Conservation (phyloP, 2,888 invertebrate genomes). For the Lacanobia oleracea region DNA sequence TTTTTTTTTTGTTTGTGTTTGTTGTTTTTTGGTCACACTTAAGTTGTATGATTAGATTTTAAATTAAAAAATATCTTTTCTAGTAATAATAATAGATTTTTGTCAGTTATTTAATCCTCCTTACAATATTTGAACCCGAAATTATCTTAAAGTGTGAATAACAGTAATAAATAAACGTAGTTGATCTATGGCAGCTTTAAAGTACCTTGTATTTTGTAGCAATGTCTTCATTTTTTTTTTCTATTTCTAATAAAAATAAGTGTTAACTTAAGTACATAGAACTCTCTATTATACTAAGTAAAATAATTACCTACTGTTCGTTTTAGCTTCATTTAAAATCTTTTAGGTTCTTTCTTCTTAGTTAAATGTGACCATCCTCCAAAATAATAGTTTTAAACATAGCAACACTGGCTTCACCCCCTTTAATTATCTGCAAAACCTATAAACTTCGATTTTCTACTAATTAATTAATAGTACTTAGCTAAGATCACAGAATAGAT, state of each 20-base stretch:
- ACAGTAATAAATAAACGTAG: background rate
- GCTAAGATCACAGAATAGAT: conserved; percentile 66
- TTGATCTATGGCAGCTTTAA: conserved; percentile 3
- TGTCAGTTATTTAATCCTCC: background rate
- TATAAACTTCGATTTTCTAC: conserved; percentile 56
- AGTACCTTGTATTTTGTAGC: conserved; percentile 1
- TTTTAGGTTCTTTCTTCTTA: conserved; percentile 2
- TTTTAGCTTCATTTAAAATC: background rate
- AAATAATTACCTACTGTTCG: background rate
- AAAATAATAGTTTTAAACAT: conserved; percentile 52
- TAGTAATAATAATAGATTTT: background rate
- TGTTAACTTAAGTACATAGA: background rate
- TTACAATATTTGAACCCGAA: background rate
- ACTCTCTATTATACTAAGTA: background rate
- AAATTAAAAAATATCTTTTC: background rate
- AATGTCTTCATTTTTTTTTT: background rate
- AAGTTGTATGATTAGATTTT: conserved; percentile 11
- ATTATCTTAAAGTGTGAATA: background rate
- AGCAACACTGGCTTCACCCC: conserved; percentile 68
- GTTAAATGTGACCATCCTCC: conserved; percentile 28
- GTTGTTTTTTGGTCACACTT: conserved; percentile 29
- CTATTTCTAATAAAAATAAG: background rate
- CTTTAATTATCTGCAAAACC: conserved; percentile 48
- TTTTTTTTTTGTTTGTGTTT: conserved; percentile 9
- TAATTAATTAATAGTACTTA: conserved; percentile 63